These are phyloP conservation scores for Ganaspis sp. DNA, from an alignment of 1,140 invertebrate species.

Conservation along the genomic window DNA sequence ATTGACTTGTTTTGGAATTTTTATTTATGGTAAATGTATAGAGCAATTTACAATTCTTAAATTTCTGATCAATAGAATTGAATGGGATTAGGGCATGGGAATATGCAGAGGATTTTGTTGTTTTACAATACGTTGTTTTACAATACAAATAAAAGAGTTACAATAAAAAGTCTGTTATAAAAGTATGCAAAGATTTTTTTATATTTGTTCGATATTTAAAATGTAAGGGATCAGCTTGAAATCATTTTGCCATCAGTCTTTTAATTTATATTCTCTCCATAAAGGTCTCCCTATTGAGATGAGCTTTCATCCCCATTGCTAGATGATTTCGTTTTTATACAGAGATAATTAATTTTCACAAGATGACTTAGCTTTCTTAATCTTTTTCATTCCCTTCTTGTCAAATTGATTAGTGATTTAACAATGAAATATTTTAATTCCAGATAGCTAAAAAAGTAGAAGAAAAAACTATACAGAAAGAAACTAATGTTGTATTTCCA, in stretches of 20 bases:
- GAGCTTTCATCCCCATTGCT: slow-evolving; percentile 20
- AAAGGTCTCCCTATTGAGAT: background rate
- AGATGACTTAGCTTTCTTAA: background rate
- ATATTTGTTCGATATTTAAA: background rate
- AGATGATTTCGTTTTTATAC: slow-evolving; percentile 6
- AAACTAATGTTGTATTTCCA: too few species aligned
- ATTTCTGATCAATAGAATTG: too few species aligned
- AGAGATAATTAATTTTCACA: slow-evolving; percentile 15
- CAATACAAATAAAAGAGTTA: too few species aligned
- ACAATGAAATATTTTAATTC: background rate
- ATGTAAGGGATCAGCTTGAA: background rate
- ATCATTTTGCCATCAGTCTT: background rate
- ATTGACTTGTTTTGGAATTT: too few species aligned
- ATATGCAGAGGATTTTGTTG: too few species aligned
- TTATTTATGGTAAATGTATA: too few species aligned
- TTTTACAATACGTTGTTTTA: too few species aligned
- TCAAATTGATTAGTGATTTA: background rate
- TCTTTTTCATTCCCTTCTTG: background rate
- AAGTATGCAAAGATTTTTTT: background rate
- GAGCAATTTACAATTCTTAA: too few species aligned
- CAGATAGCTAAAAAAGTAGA: background rate
- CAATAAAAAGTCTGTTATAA: too few species aligned
- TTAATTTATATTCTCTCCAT: slow-evolving; percentile 21
- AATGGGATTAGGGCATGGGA: too few species aligned
- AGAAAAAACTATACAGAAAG: background rate